phyloP scores from a whole-genome alignment of 2,797 vertebrate species.

The Peromyscus nudipes region DNA sequence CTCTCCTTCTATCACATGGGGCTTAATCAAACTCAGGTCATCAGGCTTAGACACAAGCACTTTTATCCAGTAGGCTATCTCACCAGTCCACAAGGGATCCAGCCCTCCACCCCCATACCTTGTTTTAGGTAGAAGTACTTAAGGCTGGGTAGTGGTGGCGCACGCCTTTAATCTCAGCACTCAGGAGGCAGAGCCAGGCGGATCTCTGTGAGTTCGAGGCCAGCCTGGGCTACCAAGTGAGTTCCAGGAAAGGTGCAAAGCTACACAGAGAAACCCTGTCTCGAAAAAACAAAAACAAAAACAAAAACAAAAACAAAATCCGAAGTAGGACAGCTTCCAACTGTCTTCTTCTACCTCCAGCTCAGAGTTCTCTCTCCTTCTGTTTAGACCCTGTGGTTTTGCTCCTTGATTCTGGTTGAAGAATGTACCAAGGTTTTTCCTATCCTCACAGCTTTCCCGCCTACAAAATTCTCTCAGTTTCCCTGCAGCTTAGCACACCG shows the following conservation, averaged over 20 bases:
- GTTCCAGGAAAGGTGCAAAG: too few species aligned
- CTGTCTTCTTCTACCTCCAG: neutral
- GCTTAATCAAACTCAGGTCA: neutral
- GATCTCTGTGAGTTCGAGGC: too few species aligned
- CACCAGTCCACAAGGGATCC: neutral
- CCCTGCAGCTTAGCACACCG: neutral
- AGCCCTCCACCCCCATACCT: too few species aligned
- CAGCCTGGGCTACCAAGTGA: too few species aligned
- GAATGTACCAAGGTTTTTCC: neutral
- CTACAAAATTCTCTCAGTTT: conserved; percentile 50
- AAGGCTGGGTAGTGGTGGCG: too few species aligned
- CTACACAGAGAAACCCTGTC: too few species aligned
- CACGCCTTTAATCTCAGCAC: too few species aligned
- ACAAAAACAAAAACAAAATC: neutral
- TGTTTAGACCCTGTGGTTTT: conserved; percentile 36
- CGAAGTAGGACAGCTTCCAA: conserved; percentile 1
- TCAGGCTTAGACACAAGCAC: neutral
- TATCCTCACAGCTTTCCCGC: neutral
- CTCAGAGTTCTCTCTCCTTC: neutral
- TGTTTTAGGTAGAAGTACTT: neutral
- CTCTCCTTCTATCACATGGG: neutral
- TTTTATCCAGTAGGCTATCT: neutral
- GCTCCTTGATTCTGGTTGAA: conserved; percentile 48
- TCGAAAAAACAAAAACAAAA: too few species aligned
- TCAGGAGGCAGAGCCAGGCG: too few species aligned